These are phyloP conservation scores for Esperia sulphurella DNA, from an alignment of 2,888 invertebrate genomes.

Conservation along the genomic window DNA sequence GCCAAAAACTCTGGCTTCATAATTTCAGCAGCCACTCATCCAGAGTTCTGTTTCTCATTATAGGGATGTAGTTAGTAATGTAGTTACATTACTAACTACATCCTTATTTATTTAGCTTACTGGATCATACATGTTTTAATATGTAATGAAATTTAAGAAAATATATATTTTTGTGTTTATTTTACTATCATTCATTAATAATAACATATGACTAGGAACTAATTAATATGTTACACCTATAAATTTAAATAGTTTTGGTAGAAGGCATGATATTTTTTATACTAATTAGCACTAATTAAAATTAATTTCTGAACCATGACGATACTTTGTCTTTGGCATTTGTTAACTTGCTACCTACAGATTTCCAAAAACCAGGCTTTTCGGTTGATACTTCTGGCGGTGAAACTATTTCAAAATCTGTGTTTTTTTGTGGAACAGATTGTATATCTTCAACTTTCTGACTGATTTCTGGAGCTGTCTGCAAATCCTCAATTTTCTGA, in stretches of 20 bases:
- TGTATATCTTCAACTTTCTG: conserved; percentile 7
- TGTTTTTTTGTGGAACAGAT: conserved; percentile 9
- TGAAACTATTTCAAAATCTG: conserved; percentile 20
- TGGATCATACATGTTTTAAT: no score
- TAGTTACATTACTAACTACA: no score
- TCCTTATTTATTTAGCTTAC: no score
- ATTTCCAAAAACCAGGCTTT: conserved; percentile 77
- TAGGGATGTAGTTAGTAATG: no score
- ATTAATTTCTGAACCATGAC: conserved; percentile 64
- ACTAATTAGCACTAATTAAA: conserved; percentile 18
- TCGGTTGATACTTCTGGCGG: conserved; percentile 39
- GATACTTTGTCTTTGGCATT: conserved; percentile 72
- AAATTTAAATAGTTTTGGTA: neutral
- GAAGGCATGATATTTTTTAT: neutral
- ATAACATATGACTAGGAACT: conserved; percentile 26
- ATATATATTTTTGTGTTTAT: conserved; percentile 4
- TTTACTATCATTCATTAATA: neutral
- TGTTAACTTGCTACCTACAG: conserved; percentile 72
- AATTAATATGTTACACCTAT: neutral
- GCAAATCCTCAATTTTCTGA: conserved; percentile 13
- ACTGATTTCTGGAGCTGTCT: conserved; percentile 1
- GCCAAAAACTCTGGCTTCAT: no score
- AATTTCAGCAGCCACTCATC: no score
- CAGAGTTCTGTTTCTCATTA: no score
- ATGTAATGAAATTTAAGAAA: neutral